These are phyloP conservation scores for Caenorhabditis imperialis DNA, from an alignment of 2,888 invertebrate species.

Conservation along the genomic window DNA sequence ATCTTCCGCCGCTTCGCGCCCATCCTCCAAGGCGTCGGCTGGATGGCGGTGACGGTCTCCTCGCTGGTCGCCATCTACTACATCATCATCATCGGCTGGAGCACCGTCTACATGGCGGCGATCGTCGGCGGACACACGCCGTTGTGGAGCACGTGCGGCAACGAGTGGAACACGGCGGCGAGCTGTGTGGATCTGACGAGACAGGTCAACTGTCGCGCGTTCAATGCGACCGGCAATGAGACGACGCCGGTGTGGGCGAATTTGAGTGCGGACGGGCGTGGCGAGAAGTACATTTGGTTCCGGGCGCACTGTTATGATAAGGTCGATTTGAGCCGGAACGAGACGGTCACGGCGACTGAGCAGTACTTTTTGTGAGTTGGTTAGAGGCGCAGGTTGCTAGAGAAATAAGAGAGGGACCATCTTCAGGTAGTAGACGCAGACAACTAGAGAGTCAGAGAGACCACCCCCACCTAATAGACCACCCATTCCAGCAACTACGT, in stretches of 20 bases:
- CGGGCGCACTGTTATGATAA: slow-evolving; percentile 48
- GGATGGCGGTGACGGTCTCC: slow-evolving; percentile 93
- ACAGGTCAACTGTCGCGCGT: slow-evolving; percentile 1
- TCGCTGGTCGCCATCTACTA: slow-evolving; percentile 95
- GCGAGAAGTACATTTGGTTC: slow-evolving; percentile 17
- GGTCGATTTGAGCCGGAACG: slow-evolving; percentile 10
- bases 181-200: slow-evolving; percentile 27
- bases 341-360: slow-evolving; percentile 61
- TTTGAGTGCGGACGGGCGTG: slow-evolving; percentile 2
- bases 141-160: slow-evolving; percentile 51
- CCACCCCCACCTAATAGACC: no score
- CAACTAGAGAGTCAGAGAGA: no score
- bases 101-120: slow-evolving; percentile 85
- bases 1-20: slow-evolving; percentile 49
- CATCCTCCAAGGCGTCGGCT: slow-evolving; percentile 83
- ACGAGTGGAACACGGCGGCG: slow-evolving; percentile 46
- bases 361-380: slow-evolving; percentile 66
- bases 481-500: slow-evolving; percentile 68
- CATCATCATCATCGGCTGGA: slow-evolving; percentile 94
- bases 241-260: slow-evolving; percentile 15
- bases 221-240: slow-evolving; percentile 3
- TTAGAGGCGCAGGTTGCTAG: no score
- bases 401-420: no score
- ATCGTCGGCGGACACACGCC: slow-evolving; percentile 34
- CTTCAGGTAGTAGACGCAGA: neutral